phyloP scores from a whole-genome alignment of 2,797 vertebrate species.

The Toxotes lorentzi region DNA sequence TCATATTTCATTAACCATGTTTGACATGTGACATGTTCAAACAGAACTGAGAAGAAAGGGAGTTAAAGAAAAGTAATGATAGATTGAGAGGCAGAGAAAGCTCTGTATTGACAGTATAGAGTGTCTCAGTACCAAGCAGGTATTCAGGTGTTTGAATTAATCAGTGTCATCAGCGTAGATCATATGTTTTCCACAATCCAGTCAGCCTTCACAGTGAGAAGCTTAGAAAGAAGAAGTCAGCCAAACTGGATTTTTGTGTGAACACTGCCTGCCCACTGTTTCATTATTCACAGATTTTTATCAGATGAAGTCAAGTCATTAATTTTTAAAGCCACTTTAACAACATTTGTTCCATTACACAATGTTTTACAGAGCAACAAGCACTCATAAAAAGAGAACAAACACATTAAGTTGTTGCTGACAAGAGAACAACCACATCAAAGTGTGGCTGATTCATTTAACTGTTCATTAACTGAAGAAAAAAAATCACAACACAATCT shows the following conservation, averaged over 20 bases:
- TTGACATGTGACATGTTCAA: conserved; percentile 17
- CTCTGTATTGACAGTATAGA: conserved; percentile 23
- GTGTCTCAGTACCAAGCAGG: conserved; percentile 22
- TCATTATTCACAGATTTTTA: conserved; percentile 39
- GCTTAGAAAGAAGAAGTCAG: background rate
- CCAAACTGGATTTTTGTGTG: background rate
- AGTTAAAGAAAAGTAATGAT: conserved; percentile 11
- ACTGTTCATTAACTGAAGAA: background rate
- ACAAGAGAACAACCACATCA: conserved; percentile 19
- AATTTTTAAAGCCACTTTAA: conserved; percentile 53
- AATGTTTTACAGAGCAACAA: conserved; percentile 34
- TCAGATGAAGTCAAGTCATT: conserved; percentile 47
- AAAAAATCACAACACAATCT: background rate
- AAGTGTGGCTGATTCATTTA: conserved; percentile 11
- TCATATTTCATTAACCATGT: conserved; percentile 19
- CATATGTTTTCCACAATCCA: conserved; percentile 24
- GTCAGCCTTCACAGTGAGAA: background rate
- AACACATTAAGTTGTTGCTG: conserved; percentile 17
- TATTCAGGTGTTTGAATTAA: conserved; percentile 48
- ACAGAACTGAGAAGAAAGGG: conserved; percentile 16
- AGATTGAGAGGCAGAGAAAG: conserved; percentile 7
- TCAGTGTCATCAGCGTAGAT: conserved; percentile 38
- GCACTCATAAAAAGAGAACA: conserved; percentile 36
- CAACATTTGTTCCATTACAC: conserved; percentile 25
- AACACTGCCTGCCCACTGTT: background rate